Base-by-base conservation (phyloP, 2,888 invertebrate genomes). In the Zhuqinia jingwanae region DNA sequence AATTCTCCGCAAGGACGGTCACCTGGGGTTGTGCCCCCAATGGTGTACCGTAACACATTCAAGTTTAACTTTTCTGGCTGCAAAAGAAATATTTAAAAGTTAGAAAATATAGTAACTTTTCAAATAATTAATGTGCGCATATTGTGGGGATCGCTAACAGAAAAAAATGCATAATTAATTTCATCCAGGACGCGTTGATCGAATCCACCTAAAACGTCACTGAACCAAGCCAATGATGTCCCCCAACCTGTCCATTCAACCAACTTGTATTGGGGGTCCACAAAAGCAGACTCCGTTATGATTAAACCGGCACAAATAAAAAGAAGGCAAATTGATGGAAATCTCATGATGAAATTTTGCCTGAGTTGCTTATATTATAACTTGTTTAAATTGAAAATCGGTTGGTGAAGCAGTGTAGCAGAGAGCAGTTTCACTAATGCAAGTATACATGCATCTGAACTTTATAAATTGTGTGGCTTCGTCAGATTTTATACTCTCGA, bases 181-280 rank as follows among this genome's bases (percentile, higher is more conserved):
- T 84, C 88, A 75, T 89, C 88, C 68, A 87, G 88, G 15, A 89
- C 89, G 5, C 20, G 75, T 63, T 88, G 82, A 50, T 81, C 53
- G 22, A 89, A 36, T 53, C 88, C 89, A 22, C 89, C 89, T 30
- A 89, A 53, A n/a, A 87, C 85, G 36, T 89, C 89, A 17, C 84
- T 83, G 30, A 88, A 89, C 89, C 89, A 89, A 3, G 89, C 89
- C 0, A 89, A 50, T 0, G 88, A 88, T 15, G 85, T 89, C 1
- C 89, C 89, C 89, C 89, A 89, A n/a, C 89, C 90, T 56, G 88
- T 84, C 87, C 88, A 90, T 50, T 87, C 86, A 0, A 85, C 78
- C 8, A 89, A 77, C 22, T 81, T 47, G 13, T 56, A 45, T 5
- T 80, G 47, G 0, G 90, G 89, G 81, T 89, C 88, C 17, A 89